These are phyloP conservation scores for Muscidifurax raptorellus DNA, from an alignment of 1,140 invertebrate genomes.

Conservation along the genomic window DNA sequence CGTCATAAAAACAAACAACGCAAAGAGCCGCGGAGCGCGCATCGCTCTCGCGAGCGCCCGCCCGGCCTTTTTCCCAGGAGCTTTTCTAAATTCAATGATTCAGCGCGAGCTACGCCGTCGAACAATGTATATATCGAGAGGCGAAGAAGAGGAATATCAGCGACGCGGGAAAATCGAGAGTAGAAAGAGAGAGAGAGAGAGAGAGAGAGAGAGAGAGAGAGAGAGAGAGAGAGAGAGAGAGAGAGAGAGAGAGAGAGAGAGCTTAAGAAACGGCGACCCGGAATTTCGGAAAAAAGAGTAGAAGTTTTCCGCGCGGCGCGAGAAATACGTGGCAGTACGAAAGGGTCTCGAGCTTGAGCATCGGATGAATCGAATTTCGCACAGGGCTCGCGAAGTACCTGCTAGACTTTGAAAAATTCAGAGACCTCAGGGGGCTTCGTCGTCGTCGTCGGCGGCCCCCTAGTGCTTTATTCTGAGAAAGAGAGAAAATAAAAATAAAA, in stretches of 20 bases:
- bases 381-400: neutral
- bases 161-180: neutral
- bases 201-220: too few relatives aligned
- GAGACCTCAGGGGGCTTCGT: neutral
- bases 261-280: neutral
- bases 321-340: neutral
- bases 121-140: neutral
- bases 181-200: too few relatives aligned
- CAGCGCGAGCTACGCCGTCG: neutral
- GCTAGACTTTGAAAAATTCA: conserved; percentile 31
- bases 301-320: neutral
- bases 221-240: too few relatives aligned
- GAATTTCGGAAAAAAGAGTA: too few relatives aligned
- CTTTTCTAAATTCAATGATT: conserved; percentile 34
- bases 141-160: neutral
- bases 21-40: neutral
- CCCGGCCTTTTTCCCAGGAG: neutral
- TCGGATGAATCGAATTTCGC: conserved; percentile 17
- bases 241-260: too few relatives aligned
- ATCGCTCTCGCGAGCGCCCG: neutral
- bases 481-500: conserved; percentile 11
- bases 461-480: conserved; percentile 16
- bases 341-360: neutral
- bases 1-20: conserved; percentile 11
- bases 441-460: neutral